These are phyloP conservation scores for Gandaritis pyraliata DNA, from an alignment of 2,888 invertebrate species.

Conservation along the genomic window DNA sequence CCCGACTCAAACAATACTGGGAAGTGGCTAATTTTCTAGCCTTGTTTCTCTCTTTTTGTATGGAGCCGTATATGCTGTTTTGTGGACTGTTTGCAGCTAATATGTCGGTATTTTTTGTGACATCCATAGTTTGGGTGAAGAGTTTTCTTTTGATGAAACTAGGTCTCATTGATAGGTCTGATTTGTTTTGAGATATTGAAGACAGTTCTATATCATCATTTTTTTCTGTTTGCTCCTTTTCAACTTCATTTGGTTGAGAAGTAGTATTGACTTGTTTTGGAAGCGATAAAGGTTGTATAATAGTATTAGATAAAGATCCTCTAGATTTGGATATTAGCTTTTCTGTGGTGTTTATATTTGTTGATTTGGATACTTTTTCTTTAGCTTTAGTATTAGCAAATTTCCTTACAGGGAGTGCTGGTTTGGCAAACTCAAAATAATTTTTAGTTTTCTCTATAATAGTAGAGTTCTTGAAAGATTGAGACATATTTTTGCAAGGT, in stretches of 20 bases:
- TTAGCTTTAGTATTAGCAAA: conserved; percentile 43
- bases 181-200: conserved; percentile 39
- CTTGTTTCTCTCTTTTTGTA: conserved; percentile 67
- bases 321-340: conserved; percentile 55
- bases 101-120: conserved; percentile 59
- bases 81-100: conserved; percentile 59
- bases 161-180: conserved; percentile 66
- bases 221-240: conserved; percentile 35
- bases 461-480: conserved; percentile 22
- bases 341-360: conserved; percentile 46
- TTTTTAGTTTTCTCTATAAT: conserved; percentile 39
- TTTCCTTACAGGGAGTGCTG: conserved; percentile 58
- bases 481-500: conserved; percentile 41
- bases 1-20: conserved; percentile 68
- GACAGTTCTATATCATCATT: conserved; percentile 29
- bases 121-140: conserved; percentile 72
- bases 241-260: conserved; percentile 38
- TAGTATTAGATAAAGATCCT: conserved; percentile 42
- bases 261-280: conserved; percentile 18
- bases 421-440: conserved; percentile 65
- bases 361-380: conserved; percentile 55
- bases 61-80: conserved; percentile 52
- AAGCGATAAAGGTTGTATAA: conserved; percentile 22
- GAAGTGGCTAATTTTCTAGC: conserved; percentile 66
- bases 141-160: conserved; percentile 77